A percentile compares a stretch with the other conserved stretches of the same genome.
Evolutionary conservation across 92 coral and sea anemone genomes (phyloP).

Genomic region (Isaurus tuberculatus): DNA sequence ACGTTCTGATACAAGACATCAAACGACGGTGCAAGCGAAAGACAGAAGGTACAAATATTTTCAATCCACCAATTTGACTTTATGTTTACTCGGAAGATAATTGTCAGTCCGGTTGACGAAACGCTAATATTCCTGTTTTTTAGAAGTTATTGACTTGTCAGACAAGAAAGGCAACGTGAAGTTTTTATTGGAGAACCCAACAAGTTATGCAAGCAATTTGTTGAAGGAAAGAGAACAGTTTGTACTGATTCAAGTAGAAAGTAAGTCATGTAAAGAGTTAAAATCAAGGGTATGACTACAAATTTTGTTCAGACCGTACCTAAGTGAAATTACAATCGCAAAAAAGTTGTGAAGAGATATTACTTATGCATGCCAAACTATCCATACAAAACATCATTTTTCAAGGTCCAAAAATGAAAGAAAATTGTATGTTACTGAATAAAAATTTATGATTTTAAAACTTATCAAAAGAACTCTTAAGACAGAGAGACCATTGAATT

Average conservation of each 20-base stretch:
- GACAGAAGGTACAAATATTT: conserved; percentile 63
- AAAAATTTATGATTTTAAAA: no score
- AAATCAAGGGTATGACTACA: neutral
- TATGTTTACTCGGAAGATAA: neutral
- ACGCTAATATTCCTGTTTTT: neutral
- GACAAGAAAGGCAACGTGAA: conserved; percentile 94
- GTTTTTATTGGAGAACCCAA: conserved; percentile 82
- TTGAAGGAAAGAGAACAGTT: conserved; percentile 86
- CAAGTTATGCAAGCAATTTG: conserved; percentile 79
- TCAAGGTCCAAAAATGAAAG: no score
- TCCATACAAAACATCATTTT: no score
- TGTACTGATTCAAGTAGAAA: conserved; percentile 90
- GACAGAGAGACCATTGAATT: no score
- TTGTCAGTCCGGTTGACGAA: neutral
- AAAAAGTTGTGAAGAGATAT: no score
- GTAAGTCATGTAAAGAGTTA: conserved; percentile 62
- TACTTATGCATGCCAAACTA: no score
- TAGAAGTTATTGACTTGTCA: conserved; percentile 86
- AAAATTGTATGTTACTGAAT: no score
- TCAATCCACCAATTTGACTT: conserved; percentile 3
- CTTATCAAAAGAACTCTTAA: no score
- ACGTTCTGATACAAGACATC: conserved; percentile 88
- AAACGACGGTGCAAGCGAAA: conserved; percentile 84
- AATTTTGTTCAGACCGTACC: neutral
- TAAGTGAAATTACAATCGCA: no score